Conservation (phyloP, 2,113 vertebrate genomes). For the Protobothrops mucrosquamatus region DNA sequence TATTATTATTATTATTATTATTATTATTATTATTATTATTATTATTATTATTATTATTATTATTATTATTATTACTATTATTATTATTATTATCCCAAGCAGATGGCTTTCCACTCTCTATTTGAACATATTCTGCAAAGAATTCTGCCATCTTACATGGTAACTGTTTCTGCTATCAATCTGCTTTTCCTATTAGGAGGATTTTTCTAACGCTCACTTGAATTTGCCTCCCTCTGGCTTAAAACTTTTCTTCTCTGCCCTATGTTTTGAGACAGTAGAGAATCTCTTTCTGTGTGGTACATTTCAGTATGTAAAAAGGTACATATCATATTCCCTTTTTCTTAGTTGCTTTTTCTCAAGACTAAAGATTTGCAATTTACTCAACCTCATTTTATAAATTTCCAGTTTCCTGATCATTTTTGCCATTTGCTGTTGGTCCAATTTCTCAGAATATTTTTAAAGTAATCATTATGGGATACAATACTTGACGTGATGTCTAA, state of each 20-base stretch:
- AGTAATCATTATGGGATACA: not conserved
- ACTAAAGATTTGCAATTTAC: not conserved
- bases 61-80: no score
- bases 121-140: not conserved
- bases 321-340: not conserved
- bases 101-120: not conserved
- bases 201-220: not conserved
- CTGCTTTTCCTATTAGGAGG: not conserved
- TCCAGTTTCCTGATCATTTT: not conserved
- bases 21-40: no score
- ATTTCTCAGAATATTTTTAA: not conserved
- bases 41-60: not conserved
- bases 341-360: not conserved
- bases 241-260: not conserved
- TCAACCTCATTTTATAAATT: not conserved
- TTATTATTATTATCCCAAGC: not conserved
- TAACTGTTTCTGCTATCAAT: not conserved
- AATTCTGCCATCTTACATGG: not conserved
- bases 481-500: not conserved
- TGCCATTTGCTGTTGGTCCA: not conserved
- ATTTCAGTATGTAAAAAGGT: not conserved
- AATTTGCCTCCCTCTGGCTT: not conserved
- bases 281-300: not conserved
- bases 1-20: no score
- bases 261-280: not conserved